These are phyloP conservation scores for Mus caroli DNA, from an alignment of 2,797 vertebrate species.

Conservation along the genomic window DNA sequence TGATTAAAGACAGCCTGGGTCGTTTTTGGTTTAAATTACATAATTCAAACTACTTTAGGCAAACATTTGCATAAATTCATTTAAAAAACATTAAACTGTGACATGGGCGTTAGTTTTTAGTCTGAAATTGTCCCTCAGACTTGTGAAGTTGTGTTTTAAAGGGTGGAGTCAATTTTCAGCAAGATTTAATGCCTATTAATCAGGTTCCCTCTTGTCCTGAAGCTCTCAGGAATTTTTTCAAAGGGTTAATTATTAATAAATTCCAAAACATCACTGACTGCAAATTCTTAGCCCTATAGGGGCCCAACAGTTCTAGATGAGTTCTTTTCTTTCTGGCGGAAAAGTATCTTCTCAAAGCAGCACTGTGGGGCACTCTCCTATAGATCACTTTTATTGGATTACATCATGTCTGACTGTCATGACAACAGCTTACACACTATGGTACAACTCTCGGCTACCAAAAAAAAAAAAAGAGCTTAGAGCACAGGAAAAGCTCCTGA, in stretches of 20 bases:
- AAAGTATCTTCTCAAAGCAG: slow-evolving; percentile 57
- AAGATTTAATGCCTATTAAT: slow-evolving; percentile 50
- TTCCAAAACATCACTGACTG: slow-evolving; percentile 30
- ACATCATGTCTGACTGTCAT: slow-evolving; percentile 64
- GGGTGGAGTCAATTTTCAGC: slow-evolving; percentile 40
- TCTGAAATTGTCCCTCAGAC: slow-evolving; percentile 59
- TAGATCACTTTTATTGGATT: slow-evolving; percentile 58
- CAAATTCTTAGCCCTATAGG: slow-evolving; percentile 16
- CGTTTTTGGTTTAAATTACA: slow-evolving; percentile 58
- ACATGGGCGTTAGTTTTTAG: slow-evolving; percentile 27
- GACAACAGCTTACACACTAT: slow-evolving; percentile 49
- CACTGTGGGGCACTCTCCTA: not conserved
- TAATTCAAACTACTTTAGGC: not conserved
- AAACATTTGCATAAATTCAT: slow-evolving; percentile 70
- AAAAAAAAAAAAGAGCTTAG: not conserved
- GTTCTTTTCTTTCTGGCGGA: slow-evolving; percentile 25
- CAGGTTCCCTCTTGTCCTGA: slow-evolving; percentile 45
- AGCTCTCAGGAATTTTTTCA: slow-evolving; percentile 22
- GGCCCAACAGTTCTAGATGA: slow-evolving; percentile 30
- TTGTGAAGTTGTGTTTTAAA: not conserved
- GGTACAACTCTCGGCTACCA: not conserved
- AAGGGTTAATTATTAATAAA: slow-evolving; percentile 35
- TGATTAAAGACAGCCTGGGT: slow-evolving; percentile 28
- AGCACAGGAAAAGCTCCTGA: not conserved
- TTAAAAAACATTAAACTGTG: slow-evolving; percentile 67